These are phyloP conservation scores for Physocephala rufipes DNA, from an alignment of 2,888 invertebrate species.

Conservation along the genomic window DNA sequence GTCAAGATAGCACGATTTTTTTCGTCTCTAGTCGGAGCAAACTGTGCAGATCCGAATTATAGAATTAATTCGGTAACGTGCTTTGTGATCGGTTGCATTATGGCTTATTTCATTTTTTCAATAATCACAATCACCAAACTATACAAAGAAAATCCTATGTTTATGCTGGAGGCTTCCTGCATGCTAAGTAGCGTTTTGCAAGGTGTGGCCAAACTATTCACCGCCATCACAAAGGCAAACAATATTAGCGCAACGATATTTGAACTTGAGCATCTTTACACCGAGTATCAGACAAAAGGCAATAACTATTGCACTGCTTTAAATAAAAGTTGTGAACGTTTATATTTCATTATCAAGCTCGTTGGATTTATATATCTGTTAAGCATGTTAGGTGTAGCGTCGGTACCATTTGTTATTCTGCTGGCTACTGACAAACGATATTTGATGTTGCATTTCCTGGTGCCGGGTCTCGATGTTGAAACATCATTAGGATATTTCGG, in stretches of 20 bases:
- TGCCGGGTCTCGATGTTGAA: constrained; percentile 42
- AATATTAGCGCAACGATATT: neutral
- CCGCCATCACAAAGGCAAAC: constrained; percentile 14
- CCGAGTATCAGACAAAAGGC: constrained; percentile 36
- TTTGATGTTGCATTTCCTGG: constrained; percentile 41
- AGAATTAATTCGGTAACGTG: constrained; percentile 34
- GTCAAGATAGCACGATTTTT: constrained; percentile 18
- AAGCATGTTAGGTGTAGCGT: constrained; percentile 4
- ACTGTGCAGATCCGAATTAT: constrained; percentile 38
- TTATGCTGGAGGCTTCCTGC: constrained; percentile 40
- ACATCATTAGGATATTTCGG: constrained; percentile 40
- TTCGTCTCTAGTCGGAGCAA: constrained; percentile 39
- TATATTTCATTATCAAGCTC: constrained; percentile 27
- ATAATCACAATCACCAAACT: constrained; percentile 34
- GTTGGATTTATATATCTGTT: constrained; percentile 32
- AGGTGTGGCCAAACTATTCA: constrained; percentile 41
- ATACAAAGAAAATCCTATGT: constrained; percentile 35
- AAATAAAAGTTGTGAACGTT: constrained; percentile 28
- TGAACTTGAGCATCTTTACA: constrained; percentile 35
- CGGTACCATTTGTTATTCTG: constrained; percentile 35
- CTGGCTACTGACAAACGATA: constrained; percentile 30
- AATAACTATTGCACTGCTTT: constrained; percentile 33
- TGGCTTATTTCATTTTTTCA: constrained; percentile 37
- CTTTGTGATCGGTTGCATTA: constrained; percentile 35
- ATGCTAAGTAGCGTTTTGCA: constrained; percentile 31